Conservation (phyloP, 2,797 vertebrate species). For the Aulostomus chinensis region DNA sequence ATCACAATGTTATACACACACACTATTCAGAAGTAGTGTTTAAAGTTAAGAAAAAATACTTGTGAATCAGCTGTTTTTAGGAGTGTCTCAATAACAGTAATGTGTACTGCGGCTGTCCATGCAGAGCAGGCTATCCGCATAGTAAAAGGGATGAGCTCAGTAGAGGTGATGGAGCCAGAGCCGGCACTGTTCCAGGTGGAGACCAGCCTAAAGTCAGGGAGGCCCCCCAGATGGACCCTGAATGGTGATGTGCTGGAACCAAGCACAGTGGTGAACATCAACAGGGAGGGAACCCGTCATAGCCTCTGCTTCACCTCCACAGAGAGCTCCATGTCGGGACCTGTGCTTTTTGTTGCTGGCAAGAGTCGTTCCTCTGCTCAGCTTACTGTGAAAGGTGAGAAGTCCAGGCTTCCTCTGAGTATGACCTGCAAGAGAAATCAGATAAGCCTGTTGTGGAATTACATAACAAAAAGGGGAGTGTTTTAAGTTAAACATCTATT, state of each 20-base stretch:
- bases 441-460: too few relatives aligned
- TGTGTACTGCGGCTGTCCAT: constrained; percentile 51
- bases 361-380: constrained; percentile 91
- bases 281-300: constrained; percentile 87
- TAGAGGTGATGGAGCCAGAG: constrained; percentile 89
- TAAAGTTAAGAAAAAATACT: too few relatives aligned
- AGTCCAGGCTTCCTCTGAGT: background rate
- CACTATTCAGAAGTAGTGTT: too few relatives aligned
- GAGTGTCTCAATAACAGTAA: constrained; percentile 21
- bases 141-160: constrained; percentile 83
- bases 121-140: constrained; percentile 93
- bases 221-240: constrained; percentile 91
- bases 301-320: constrained; percentile 86
- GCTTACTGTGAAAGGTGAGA: constrained; percentile 88
- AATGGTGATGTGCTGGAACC: constrained; percentile 79
- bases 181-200: constrained; percentile 90
- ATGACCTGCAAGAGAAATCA: too few relatives aligned
- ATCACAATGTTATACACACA: background rate
- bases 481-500: too few relatives aligned
- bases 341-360: constrained; percentile 88
- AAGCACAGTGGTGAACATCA: constrained; percentile 75
- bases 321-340: constrained; percentile 88
- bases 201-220: constrained; percentile 87
- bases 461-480: too few relatives aligned
- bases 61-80: background rate